A percentile compares a stretch with the other conserved stretches of the same genome.
These are phyloP conservation scores for Rhopalosiphum maidis DNA, from an alignment of 1,140 invertebrate species.

Conservation along the genomic window DNA sequence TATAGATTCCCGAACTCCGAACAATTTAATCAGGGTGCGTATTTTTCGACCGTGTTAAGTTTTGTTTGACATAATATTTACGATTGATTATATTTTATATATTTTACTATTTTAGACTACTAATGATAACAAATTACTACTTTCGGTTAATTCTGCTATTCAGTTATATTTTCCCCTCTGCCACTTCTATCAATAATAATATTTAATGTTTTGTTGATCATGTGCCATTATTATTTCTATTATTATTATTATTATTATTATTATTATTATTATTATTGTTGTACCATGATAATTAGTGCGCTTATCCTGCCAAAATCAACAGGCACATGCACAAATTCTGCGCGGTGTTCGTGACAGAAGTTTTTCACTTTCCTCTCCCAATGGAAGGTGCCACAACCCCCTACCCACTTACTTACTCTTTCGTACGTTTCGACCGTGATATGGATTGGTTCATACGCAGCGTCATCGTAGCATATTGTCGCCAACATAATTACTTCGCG, in stretches of 20 bases:
- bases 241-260: conserved; percentile 46
- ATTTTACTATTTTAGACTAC: conserved; percentile 39
- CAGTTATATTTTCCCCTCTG: neutral
- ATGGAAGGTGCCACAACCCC: neutral
- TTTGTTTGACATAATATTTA: conserved; percentile 52
- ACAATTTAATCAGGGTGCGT: conserved; percentile 43
- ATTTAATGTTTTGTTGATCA: neutral
- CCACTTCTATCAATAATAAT: neutral
- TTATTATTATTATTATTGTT: neutral
- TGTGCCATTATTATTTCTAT: conserved; percentile 42
- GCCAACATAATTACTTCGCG: neutral
- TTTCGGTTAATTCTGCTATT: conserved; percentile 1
- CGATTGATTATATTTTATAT: conserved; percentile 50
- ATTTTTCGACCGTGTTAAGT: conserved; percentile 45
- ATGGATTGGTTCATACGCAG: neutral
- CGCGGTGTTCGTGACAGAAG: neutral
- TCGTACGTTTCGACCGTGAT: neutral
- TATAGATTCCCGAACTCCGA: neutral
- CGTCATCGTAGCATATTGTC: neutral
- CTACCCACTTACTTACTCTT: neutral
- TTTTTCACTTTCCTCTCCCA: neutral
- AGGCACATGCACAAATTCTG: neutral
- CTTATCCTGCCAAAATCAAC: neutral
- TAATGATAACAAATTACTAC: neutral
- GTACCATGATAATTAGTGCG: neutral